Conservation (phyloP, 2,888 invertebrate genomes). For the Pyrochroa serraticornis region DNA sequence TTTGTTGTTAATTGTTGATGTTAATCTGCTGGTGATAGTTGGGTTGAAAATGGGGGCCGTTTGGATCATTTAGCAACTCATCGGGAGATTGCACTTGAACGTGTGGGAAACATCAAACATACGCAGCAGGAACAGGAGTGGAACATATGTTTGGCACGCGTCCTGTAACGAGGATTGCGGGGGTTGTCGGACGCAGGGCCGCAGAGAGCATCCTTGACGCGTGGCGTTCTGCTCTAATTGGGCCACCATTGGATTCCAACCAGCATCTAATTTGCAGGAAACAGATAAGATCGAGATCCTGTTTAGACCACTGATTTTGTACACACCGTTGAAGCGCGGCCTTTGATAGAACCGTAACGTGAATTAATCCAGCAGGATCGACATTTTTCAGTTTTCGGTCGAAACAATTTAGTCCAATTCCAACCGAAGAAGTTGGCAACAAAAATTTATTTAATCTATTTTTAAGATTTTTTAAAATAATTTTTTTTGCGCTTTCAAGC, state of each 20-base stretch:
- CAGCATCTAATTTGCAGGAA: constrained; percentile 33
- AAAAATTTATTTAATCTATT: too few species aligned
- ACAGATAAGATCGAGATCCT: not conserved
- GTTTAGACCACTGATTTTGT: too few species aligned
- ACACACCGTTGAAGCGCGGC: too few species aligned
- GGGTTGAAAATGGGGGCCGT: constrained; percentile 14
- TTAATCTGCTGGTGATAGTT: constrained; percentile 30
- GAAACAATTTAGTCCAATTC: too few species aligned
- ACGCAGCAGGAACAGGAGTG: constrained; percentile 43
- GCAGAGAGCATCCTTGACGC: constrained; percentile 38
- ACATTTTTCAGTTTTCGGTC: too few species aligned
- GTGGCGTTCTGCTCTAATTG: constrained; percentile 42
- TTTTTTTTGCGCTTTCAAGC: too few species aligned
- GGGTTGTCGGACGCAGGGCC: constrained; percentile 43
- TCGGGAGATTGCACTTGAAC: constrained; percentile 48
- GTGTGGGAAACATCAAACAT: constrained; percentile 54
- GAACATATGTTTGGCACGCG: constrained; percentile 46
- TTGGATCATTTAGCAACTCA: constrained; percentile 39
- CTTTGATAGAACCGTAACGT: too few species aligned
- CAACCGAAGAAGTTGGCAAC: too few species aligned
- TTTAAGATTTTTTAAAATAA: too few species aligned
- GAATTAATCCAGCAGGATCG: too few species aligned
- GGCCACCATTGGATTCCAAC: constrained; percentile 38
- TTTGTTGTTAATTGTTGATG: constrained; percentile 19
- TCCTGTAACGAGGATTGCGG: constrained; percentile 43